Evolutionary conservation across 2,797 vertebrate species (phyloP), one percentile per base, ranked within the genome.

Genomic region (Anolis apletophallus): DNA sequence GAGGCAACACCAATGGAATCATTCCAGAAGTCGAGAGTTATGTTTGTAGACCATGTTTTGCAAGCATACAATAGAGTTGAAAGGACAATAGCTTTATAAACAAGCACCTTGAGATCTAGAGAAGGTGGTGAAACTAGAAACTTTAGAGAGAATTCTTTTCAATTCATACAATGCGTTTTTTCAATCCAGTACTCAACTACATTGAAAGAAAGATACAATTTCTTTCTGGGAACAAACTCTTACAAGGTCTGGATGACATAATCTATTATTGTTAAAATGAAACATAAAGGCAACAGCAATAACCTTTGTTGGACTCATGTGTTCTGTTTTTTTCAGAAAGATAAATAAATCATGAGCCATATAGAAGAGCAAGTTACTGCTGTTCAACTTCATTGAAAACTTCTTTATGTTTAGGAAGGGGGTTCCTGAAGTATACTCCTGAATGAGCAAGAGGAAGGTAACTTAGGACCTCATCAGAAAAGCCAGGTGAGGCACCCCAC

Each of bases 271-370:
- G 68, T 88, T 32, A 79, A 87, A n/a, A 89, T 23, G 3, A 1
- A 34, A 77, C 71, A 40, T 52, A 88, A 91, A 83, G 17, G 80
- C 3, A 90, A 89, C n/a, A 74, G 85, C 61, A 85, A 83, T 82
- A n/a, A 84, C 90, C 80, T 79, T 34, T 32, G 74, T n/a, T 84
- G 2, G 0, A 36, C 71, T 83, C 86, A 89, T 85, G 21, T 83
- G 55, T 90, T 72, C 1, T 1, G 26, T 74, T 1, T 72, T n/a
- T 83, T 90, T 87, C 82, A 81, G 57, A 50, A 81, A 46, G 7
- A 9, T 52, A 89, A 91, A 86, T 1, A 29, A 81, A 87, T 88
- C 26, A 19, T 46, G 7, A 61, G 57, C 3, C 29, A 83, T 21
- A 32, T 23, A 64, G 11, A 73, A 74, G 12, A 23, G 12, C 12